phyloP scores from a whole-genome alignment of 2,797 vertebrate species.

The Pteronotus mesoamericanus region DNA sequence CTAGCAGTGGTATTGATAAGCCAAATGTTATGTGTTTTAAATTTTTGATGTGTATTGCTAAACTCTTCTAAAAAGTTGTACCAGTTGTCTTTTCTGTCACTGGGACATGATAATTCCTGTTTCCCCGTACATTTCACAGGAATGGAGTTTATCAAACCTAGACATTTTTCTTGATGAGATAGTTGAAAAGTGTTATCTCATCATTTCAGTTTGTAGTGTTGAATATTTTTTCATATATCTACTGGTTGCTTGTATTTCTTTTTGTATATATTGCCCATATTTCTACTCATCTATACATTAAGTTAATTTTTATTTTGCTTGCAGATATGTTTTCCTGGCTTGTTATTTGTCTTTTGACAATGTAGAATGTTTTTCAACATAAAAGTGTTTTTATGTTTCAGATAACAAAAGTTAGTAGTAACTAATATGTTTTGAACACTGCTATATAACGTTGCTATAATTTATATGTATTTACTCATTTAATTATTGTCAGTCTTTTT shows the following conservation, averaged over 20 bases:
- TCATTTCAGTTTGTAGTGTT: background rate
- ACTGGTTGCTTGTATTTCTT: background rate
- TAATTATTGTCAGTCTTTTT: background rate
- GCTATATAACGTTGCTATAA: background rate
- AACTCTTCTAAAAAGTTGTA: background rate
- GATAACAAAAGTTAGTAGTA: background rate
- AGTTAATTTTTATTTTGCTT: background rate
- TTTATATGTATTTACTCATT: background rate
- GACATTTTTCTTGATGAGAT: background rate
- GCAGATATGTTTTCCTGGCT: background rate
- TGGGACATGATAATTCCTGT: background rate
- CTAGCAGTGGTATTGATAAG: background rate
- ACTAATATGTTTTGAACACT: background rate
- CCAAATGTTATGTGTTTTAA: background rate
- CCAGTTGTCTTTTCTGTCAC: background rate
- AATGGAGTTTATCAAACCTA: background rate
- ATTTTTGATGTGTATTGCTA: background rate
- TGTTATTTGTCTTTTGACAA: background rate
- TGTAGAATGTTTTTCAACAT: background rate
- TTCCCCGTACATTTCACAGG: background rate
- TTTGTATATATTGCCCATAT: background rate
- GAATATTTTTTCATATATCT: background rate
- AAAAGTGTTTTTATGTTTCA: constrained; percentile 5
- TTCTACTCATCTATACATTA: background rate
- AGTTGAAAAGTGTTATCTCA: background rate